Conservation (phyloP, 2,113 vertebrate genomes). For the Nannospalax galili region DNA sequence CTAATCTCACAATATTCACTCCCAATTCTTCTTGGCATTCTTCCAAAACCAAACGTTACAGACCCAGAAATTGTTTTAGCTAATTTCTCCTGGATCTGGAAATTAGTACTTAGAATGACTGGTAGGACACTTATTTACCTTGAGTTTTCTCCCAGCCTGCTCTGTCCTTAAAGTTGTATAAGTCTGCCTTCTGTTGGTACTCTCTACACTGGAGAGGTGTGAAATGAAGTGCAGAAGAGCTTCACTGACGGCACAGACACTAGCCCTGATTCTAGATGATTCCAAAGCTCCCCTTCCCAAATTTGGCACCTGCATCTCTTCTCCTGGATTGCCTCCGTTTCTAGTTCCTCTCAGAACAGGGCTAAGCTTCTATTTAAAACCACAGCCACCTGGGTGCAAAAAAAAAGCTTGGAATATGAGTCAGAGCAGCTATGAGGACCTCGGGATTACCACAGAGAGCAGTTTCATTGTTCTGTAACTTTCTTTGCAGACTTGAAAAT, state of each 20-base stretch:
- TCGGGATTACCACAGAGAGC: background rate
- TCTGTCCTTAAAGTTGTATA: background rate
- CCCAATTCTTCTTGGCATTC: background rate
- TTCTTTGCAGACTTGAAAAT: constrained; percentile 7
- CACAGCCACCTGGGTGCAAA: background rate
- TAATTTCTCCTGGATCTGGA: background rate
- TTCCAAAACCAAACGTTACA: constrained; percentile 11
- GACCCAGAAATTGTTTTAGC: background rate
- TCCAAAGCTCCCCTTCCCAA: background rate
- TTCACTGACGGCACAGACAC: background rate
- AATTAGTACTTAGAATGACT: background rate
- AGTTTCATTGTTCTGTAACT: background rate
- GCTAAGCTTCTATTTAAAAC: background rate
- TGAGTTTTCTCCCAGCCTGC: background rate
- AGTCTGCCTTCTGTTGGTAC: background rate
- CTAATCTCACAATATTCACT: background rate
- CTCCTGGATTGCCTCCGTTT: background rate
- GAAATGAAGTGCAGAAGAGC: too few species aligned
- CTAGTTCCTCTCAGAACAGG: background rate
- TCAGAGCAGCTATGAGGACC: background rate
- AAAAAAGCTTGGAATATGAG: background rate
- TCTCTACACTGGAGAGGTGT: background rate
- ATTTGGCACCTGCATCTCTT: background rate
- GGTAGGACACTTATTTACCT: background rate
- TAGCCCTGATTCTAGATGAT: background rate